These are phyloP conservation scores for Oryzias celebensis DNA, from an alignment of 2,113 vertebrate species.

Conservation along the genomic window DNA sequence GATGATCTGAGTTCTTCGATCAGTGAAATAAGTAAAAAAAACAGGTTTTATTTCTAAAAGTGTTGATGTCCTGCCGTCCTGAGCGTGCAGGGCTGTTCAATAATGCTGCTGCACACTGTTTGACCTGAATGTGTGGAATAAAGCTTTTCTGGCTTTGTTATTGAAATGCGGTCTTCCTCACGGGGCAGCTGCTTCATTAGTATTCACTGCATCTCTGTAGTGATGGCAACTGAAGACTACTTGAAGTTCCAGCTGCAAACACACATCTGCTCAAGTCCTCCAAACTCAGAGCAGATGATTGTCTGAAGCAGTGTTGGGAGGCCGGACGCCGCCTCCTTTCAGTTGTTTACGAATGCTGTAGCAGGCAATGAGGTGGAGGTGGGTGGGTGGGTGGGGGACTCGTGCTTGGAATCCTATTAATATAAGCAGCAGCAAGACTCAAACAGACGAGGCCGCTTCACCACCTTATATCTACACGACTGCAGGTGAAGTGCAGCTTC, in stretches of 20 bases:
- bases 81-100: too few species aligned
- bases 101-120: neutral
- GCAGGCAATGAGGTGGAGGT: conserved; percentile 30
- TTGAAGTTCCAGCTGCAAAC: conserved; percentile 50
- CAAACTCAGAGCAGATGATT: conserved; percentile 14
- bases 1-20: too few species aligned
- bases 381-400: conserved; percentile 42
- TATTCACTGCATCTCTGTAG: conserved; percentile 47
- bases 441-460: conserved; percentile 27
- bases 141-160: conserved; percentile 42
- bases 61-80: too few species aligned
- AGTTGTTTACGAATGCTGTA: conserved; percentile 61
- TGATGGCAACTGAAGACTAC: conserved; percentile 48
- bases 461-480: neutral
- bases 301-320: conserved; percentile 8
- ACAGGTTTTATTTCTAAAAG: too few species aligned
- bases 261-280: conserved; percentile 20
- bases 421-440: conserved; percentile 50
- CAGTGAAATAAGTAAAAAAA: too few species aligned
- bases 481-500: conserved; percentile 8
- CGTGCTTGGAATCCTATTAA: conserved; percentile 68
- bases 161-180: conserved; percentile 25
- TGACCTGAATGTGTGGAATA: conserved; percentile 9
- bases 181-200: conserved; percentile 37
- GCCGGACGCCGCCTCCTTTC: conserved; percentile 14